Conservation (phyloP, 2,888 invertebrate genomes). For the Ennomos fuscantarius region DNA sequence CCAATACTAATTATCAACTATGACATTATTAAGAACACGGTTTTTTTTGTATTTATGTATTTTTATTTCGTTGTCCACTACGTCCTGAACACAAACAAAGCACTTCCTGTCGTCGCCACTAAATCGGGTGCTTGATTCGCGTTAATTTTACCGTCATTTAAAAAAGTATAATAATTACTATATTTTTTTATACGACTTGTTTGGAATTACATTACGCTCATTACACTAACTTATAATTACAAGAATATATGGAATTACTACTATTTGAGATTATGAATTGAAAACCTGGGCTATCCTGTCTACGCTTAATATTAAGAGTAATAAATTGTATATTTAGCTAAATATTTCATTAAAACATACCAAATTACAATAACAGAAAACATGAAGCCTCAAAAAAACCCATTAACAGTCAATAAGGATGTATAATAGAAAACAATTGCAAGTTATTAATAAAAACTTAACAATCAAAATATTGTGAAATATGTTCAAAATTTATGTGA, state of each 20-base stretch:
- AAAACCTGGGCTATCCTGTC: slow-evolving; percentile 85
- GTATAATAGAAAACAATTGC: slow-evolving; percentile 81
- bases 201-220: slow-evolving; percentile 80
- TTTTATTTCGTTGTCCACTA: slow-evolving; percentile 81
- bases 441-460: slow-evolving; percentile 78
- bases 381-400: slow-evolving; percentile 69
- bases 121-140: slow-evolving; percentile 49
- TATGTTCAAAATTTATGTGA: slow-evolving; percentile 25
- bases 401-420: slow-evolving; percentile 81
- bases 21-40: slow-evolving; percentile 75
- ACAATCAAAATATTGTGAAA: slow-evolving; percentile 57
- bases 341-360: slow-evolving; percentile 71
- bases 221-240: slow-evolving; percentile 73
- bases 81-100: slow-evolving; percentile 62
- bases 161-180: slow-evolving; percentile 42
- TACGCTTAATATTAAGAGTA: slow-evolving; percentile 76
- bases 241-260: slow-evolving; percentile 69
- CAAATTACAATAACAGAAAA: slow-evolving; percentile 65
- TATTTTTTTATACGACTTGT: slow-evolving; percentile 47
- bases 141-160: slow-evolving; percentile 60
- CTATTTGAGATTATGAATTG: slow-evolving; percentile 75
- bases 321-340: slow-evolving; percentile 83
- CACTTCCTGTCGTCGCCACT: slow-evolving; percentile 26
- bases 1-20: slow-evolving; percentile 73
- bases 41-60: slow-evolving; percentile 75